Base-by-base conservation (phyloP, 2,888 invertebrate species). In the Ptilodon capucinus region DNA sequence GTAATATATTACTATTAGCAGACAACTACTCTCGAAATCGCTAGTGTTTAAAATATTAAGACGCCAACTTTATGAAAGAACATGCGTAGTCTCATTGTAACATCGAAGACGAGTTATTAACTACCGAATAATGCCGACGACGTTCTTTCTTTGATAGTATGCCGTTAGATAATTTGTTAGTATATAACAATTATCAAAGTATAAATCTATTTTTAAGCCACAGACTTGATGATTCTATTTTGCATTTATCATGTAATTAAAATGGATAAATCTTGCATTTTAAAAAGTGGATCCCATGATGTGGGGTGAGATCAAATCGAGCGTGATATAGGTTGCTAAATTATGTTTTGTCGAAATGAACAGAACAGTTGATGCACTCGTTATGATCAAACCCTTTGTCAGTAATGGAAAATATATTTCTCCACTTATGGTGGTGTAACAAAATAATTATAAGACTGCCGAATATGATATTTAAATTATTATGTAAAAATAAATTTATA, bases 1-100 rank as follows among this genome's bases (percentile, higher is more conserved):
- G 90, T 91, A 91, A 88, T 90, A 57, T 91, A 90, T 73, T 90
- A 83, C 75, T 91, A 86, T 68, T 91, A 85, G 74, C 57, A 38
- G 51, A 52, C 38, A 19, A 14, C 40, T 42, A 32, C 50, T n/a
- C n/a, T 21, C 13, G 4, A 39, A 19, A 21, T 2, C 14, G 8
- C 11, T 35, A 17, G n/a, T 19, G 36, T 18, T 19, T 19, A 4
- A 36, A 18, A 4, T 28, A 28, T 28, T n/a, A n/a, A 4, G 18
- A 17, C 17, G 11, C 18, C 17, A 9, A 18, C 16, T 16, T 8
- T 18, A 17, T 4, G 28, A 36, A 18, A 18, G 9, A 18, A 11
- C 6, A 36, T 36, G 11, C 1, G 18, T 34, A 32, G 32, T 32
- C 14, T 32, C 28, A n/a, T 14, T 14, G 32, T 32, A 32, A 13